Percentiles rank a stretch among this genome's conserved stretches.
Evolutionary conservation across 2,888 invertebrate genomes (phyloP).

Genomic region (Dusona sp.): DNA sequence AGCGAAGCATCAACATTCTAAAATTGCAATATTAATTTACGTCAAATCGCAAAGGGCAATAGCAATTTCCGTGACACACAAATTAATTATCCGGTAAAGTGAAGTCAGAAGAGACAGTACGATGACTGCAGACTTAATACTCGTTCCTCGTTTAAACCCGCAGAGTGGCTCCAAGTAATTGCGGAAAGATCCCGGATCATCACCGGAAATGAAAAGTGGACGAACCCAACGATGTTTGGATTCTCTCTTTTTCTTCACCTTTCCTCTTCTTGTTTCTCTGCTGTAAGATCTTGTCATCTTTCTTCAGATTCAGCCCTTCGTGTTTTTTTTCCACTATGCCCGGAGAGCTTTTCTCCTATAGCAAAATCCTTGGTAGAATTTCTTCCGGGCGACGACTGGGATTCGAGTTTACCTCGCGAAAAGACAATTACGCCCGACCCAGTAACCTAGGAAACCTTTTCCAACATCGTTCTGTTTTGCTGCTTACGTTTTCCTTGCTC

Average conservation of each 20-base stretch:
- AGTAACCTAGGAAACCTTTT: constrained; percentile 54
- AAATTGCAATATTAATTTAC: constrained; percentile 47
- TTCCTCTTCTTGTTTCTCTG: constrained; percentile 11
- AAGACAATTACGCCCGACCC: constrained; percentile 62
- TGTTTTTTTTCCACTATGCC: constrained; percentile 19
- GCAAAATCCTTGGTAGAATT: neutral
- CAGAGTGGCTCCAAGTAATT: constrained; percentile 73
- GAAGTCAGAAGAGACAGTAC: constrained; percentile 40
- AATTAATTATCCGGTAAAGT: constrained; percentile 71
- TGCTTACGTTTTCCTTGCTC: neutral
- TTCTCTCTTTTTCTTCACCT: constrained; percentile 17
- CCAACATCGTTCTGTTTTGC: constrained; percentile 34
- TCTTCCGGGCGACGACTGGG: constrained; percentile 26
- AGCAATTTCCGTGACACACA: constrained; percentile 75
- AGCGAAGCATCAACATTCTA: neutral
- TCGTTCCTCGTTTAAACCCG: constrained; percentile 37
- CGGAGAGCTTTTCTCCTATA: constrained; percentile 24
- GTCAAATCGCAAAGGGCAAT: constrained; percentile 54
- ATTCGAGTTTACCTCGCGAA: constrained; percentile 58
- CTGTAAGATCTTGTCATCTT: constrained; percentile 33
- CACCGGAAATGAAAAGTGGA: constrained; percentile 63
- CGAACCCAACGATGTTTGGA: constrained; percentile 44
- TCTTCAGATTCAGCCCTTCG: constrained; percentile 7
- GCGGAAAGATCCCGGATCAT: constrained; percentile 70
- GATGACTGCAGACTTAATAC: constrained; percentile 33